A percentile compares a stretch with the other conserved stretches of the same genome.
These are phyloP conservation scores for Xestia c-nigrum DNA, from an alignment of 2,888 invertebrate genomes.

Conservation along the genomic window DNA sequence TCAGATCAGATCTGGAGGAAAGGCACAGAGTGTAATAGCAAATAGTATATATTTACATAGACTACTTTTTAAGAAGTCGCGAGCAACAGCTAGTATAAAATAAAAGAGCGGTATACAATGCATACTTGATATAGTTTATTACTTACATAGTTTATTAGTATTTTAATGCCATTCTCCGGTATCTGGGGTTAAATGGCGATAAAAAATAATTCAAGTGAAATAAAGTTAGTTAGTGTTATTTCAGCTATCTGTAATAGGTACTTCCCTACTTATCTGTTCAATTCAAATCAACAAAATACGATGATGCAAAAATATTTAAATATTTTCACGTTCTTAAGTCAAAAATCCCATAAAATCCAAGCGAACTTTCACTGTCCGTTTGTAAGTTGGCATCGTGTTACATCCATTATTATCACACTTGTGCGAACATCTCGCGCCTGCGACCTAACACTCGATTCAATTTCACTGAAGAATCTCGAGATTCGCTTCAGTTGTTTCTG, in stretches of 20 bases:
- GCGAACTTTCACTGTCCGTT: conserved; percentile 68
- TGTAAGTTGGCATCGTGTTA: conserved; percentile 37
- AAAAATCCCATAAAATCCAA: conserved; percentile 34
- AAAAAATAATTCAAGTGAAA: not conserved
- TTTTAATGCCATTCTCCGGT: not conserved
- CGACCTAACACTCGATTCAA: conserved; percentile 20
- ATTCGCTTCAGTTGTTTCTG: conserved; percentile 7
- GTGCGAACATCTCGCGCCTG: conserved; percentile 36
- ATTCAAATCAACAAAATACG: not conserved
- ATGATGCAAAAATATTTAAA: not conserved
- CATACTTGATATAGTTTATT: not conserved
- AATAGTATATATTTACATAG: too few relatives aligned
- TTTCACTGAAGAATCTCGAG: conserved; percentile 28
- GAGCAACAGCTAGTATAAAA: not conserved
- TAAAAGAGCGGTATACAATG: not conserved
- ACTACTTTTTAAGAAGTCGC: not conserved
- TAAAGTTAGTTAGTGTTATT: not conserved
- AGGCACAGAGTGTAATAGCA: too few relatives aligned
- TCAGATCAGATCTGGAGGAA: too few relatives aligned
- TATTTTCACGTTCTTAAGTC: conserved; percentile 17
- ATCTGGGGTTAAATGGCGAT: conserved; percentile 1
- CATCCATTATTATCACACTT: conserved; percentile 53
- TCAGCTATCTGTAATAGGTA: not conserved
- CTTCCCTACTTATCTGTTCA: not conserved
- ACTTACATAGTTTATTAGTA: not conserved